A percentile compares a stretch with the other conserved stretches of the same genome.
Conservation (phyloP, 2,797 vertebrate species). For the Scolopax bukidnonensis region DNA sequence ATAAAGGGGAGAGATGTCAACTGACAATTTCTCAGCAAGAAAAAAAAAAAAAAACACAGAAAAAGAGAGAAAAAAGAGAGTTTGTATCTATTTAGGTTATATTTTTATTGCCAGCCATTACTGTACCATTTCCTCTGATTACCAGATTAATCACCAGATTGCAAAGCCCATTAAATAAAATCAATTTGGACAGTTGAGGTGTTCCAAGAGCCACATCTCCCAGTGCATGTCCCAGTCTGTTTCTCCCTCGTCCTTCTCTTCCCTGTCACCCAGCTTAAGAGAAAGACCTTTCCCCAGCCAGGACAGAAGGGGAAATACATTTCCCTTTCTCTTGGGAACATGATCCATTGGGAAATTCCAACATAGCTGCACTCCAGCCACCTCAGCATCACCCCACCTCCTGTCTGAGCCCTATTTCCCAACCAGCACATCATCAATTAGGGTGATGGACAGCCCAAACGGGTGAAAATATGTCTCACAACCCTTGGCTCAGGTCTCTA, state of each 20-base stretch:
- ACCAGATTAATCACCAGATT: conserved; percentile 64
- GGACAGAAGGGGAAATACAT: neutral
- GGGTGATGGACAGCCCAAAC: conserved; percentile 30
- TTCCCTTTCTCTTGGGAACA: neutral
- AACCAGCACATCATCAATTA: neutral
- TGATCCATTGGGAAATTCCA: neutral
- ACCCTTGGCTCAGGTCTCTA: conserved; percentile 10
- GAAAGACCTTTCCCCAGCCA: neutral
- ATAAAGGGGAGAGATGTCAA: conserved; percentile 41
- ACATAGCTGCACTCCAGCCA: neutral
- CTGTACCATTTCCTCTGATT: conserved; percentile 69
- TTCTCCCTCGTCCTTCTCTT: neutral
- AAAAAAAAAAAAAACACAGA: no score
- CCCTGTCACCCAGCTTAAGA: neutral
- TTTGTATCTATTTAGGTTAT: conserved; percentile 46
- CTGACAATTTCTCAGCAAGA: conserved; percentile 27
- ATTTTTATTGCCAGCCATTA: conserved; percentile 45
- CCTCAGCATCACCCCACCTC: neutral
- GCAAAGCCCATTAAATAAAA: conserved; percentile 45
- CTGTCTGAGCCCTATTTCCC: neutral
- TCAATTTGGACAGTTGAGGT: conserved; percentile 42
- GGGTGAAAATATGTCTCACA: neutral
- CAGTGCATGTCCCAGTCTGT: neutral
- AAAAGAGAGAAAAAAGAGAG: neutral
- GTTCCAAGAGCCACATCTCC: neutral